A percentile compares a stretch with the other conserved stretches of the same genome.
Evolutionary conservation across 2,888 invertebrate genomes (phyloP).

Genomic region (Oxycera nigricornis): DNA sequence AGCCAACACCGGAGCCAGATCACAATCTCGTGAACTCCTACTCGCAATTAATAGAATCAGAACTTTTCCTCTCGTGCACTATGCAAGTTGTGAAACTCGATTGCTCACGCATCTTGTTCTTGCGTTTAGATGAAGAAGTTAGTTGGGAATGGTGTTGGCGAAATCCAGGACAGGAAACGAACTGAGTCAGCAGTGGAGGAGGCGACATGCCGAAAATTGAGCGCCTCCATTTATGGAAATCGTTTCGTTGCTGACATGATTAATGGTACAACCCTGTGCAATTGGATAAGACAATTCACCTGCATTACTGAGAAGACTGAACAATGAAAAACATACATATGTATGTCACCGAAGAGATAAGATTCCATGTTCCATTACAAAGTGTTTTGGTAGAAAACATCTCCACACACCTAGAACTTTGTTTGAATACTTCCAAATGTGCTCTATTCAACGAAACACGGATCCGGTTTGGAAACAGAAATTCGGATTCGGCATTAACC

Average conservation of each 20-base stretch:
- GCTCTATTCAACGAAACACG: too few relatives aligned
- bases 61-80: slow-evolving; percentile 31
- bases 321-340: too few relatives aligned
- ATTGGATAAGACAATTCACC: too few relatives aligned
- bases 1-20: neutral
- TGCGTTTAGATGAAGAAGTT: neutral
- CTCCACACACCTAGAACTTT: too few relatives aligned
- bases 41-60: slow-evolving; percentile 4
- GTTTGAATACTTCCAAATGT: too few relatives aligned
- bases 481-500: neutral
- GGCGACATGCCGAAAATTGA: neutral
- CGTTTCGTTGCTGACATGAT: neutral
- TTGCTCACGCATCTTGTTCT: slow-evolving; percentile 15
- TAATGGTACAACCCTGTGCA: too few relatives aligned
- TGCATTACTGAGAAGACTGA: too few relatives aligned
- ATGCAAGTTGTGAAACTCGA: neutral
- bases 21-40: slow-evolving; percentile 1
- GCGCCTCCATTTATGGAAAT: neutral
- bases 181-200: neutral
- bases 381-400: too few relatives aligned
- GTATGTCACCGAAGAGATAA: too few relatives aligned
- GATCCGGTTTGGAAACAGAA: too few relatives aligned
- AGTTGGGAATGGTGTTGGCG: neutral
- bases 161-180: slow-evolving; percentile 2
- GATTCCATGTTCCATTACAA: too few relatives aligned